Conservation (phyloP, 2,888 invertebrate species). For the Apamea crenata region DNA sequence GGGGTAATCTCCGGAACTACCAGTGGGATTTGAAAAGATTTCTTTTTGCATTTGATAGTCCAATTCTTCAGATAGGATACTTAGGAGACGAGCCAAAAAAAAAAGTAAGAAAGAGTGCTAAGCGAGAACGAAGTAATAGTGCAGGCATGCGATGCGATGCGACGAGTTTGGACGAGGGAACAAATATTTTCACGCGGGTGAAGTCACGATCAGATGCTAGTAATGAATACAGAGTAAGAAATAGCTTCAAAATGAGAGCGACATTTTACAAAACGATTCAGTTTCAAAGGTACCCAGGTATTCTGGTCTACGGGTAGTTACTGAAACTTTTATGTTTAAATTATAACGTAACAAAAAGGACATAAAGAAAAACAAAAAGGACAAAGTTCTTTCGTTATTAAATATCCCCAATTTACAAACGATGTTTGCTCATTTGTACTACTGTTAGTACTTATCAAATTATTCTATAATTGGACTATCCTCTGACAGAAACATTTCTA, state of each 20-base stretch:
- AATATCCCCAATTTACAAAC: background rate
- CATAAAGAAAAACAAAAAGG: background rate
- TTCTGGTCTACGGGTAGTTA: background rate
- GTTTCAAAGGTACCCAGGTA: background rate
- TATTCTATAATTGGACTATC: constrained; percentile 2
- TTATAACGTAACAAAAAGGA: background rate
- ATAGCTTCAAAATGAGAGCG: background rate
- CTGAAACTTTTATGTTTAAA: background rate
- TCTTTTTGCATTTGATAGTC: background rate
- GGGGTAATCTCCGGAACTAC: background rate
- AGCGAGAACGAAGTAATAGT: too few relatives aligned
- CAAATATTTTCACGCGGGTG: background rate
- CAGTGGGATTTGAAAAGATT: background rate
- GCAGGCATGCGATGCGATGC: too few relatives aligned
- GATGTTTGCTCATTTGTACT: background rate
- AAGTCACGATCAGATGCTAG: background rate
- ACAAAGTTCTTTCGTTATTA: background rate
- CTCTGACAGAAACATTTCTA: background rate
- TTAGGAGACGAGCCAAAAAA: background rate
- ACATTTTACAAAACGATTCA: background rate
- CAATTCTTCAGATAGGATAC: background rate
- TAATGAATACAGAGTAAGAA: background rate
- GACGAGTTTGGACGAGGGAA: background rate
- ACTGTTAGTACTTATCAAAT: background rate
- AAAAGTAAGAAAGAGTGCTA: background rate